Evolutionary conservation across 2,888 invertebrate genomes (phyloP).

Genomic region (Pilophorus perplexus): DNA sequence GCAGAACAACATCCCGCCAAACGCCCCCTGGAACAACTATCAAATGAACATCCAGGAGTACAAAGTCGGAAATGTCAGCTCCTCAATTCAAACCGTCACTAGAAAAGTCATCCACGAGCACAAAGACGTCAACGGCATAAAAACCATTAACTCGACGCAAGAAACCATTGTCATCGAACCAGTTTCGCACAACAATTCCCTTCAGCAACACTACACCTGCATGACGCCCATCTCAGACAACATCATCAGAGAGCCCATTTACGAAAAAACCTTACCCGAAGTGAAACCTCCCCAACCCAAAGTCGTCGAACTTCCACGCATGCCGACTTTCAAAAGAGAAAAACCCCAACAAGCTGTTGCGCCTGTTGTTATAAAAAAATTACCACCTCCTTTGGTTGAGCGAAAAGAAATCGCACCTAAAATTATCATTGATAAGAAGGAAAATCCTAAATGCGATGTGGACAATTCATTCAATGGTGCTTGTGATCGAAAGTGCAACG

Average conservation of each 20-base stretch:
- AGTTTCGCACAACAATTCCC: conserved; percentile 7
- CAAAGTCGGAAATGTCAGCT: conserved; percentile 43
- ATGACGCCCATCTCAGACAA: conserved; percentile 7
- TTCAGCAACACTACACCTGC: conserved; percentile 12
- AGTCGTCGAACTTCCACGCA: conserved; percentile 44
- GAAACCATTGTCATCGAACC: conserved; percentile 37
- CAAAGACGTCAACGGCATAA: conserved; percentile 45
- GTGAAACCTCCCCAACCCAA: conserved; percentile 36
- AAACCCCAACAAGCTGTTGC: conserved; percentile 46
- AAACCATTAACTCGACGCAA: conserved; percentile 43
- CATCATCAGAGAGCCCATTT: conserved; percentile 13
- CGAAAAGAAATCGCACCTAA: conserved; percentile 1
- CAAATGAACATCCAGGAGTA: conserved; percentile 46
- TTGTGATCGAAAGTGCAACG: too few species aligned
- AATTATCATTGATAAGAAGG: neutral
- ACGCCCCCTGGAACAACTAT: conserved; percentile 45
- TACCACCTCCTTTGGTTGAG: conserved; percentile 10
- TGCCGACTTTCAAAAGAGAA: conserved; percentile 41
- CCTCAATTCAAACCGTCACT: conserved; percentile 45
- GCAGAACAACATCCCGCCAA: conserved; percentile 26
- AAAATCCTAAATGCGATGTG: neutral
- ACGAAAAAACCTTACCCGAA: neutral
- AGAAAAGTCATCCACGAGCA: conserved; percentile 43
- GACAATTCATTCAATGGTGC: too few species aligned
- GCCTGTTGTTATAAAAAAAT: conserved; percentile 43